Conservation (phyloP, 1,140 invertebrate genomes). For the Ptiloglossa arizonensis region DNA sequence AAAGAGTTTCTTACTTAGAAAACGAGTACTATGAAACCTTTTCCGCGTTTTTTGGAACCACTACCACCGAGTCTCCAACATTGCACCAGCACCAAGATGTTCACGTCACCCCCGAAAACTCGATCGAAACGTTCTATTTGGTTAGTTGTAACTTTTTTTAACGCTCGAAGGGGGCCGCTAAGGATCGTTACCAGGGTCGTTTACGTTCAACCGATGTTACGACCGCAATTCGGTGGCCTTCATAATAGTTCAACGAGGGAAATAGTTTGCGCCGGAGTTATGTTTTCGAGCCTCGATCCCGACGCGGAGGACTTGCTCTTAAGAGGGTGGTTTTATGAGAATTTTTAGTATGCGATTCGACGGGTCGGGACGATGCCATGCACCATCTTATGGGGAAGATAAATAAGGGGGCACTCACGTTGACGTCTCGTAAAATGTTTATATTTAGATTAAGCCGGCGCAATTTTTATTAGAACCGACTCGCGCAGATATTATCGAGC, state of each 20-base stretch:
- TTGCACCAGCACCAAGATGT: too few relatives aligned
- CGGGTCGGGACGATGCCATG: not conserved
- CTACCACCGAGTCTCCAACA: too few relatives aligned
- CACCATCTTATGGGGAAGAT: constrained; percentile 2
- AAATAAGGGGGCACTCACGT: constrained; percentile 14
- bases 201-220: too few relatives aligned
- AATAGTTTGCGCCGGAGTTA: constrained; percentile 6
- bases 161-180: not conserved
- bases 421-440: constrained; percentile 16
- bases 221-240: not conserved
- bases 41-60: too few relatives aligned
- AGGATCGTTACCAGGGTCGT: not conserved
- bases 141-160: not conserved
- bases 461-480: not conserved
- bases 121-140: too few relatives aligned
- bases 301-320: constrained; percentile 1
- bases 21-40: too few relatives aligned
- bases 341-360: constrained; percentile 23
- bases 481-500: not conserved
- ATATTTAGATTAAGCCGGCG: not conserved
- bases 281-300: not conserved
- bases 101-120: not conserved
- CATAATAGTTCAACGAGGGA: constrained; percentile 3
- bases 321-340: constrained; percentile 19
- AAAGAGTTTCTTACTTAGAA: too few relatives aligned